Evolutionary conservation across 2,797 vertebrate genomes (phyloP).

Genomic region (Halcyon badia): DNA sequence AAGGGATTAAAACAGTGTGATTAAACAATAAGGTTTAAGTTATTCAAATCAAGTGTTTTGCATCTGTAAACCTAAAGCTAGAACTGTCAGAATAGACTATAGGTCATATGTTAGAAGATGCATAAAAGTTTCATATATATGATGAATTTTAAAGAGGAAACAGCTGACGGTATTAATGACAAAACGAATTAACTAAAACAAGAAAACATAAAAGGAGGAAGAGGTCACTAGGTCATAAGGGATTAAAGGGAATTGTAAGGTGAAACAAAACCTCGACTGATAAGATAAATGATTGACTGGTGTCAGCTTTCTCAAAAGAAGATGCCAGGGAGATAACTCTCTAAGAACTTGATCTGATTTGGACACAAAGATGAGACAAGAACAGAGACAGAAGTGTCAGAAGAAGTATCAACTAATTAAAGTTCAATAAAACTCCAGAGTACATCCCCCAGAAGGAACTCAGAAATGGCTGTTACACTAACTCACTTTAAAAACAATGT

Average conservation of each 20-base stretch:
- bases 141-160: conserved; percentile 19
- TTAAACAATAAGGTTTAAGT: neutral
- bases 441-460: neutral
- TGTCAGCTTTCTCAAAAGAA: neutral
- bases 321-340: neutral
- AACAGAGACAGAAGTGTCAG: neutral
- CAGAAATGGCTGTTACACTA: neutral
- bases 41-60: neutral
- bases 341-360: neutral
- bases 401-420: neutral
- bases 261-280: neutral
- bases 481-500: neutral
- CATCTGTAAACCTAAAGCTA: neutral
- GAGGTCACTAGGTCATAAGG: neutral
- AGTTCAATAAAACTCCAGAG: neutral
- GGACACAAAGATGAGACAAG: neutral
- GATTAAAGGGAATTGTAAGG: neutral
- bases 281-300: neutral
- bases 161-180: neutral
- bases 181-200: conserved; percentile 7
- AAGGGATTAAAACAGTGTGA: neutral
- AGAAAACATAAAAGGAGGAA: neutral
- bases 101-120: neutral
- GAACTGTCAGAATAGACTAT: neutral
- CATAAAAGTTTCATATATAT: neutral